A percentile compares a stretch with the other conserved stretches of the same genome.
These are phyloP conservation scores for Aurelia sp. DNA, from an alignment of 30 jellyfish, hydroid and myxozoan genomes.

Conservation along the genomic window DNA sequence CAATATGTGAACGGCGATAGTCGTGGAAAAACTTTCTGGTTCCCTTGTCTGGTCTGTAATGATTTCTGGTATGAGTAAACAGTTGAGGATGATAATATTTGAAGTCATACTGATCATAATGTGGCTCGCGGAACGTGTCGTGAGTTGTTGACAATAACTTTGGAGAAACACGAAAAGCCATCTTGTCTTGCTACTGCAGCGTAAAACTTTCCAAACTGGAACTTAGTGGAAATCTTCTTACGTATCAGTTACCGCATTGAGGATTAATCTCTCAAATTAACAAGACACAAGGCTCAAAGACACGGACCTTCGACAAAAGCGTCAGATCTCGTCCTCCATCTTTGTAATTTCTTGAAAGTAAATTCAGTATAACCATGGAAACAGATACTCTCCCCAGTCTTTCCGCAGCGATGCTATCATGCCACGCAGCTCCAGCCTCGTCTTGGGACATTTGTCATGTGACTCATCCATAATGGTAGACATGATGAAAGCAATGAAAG, in stretches of 20 bases:
- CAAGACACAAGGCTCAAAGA: too few species aligned
- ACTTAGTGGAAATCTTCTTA: too few species aligned
- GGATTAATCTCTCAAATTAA: background rate
- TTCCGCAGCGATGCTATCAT: too few species aligned
- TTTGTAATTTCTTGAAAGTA: too few species aligned
- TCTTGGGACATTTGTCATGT: background rate
- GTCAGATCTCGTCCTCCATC: too few species aligned
- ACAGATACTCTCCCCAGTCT: too few species aligned
- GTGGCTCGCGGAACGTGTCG: slow-evolving; percentile 72
- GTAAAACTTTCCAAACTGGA: too few species aligned
- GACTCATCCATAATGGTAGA: background rate
- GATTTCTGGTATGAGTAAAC: slow-evolving; percentile 34
- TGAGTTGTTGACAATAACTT: slow-evolving; percentile 72
- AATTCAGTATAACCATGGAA: too few species aligned
- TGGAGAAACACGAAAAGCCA: slow-evolving; percentile 77
- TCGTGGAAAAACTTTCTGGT: slow-evolving; percentile 69
- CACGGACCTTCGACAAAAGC: too few species aligned
- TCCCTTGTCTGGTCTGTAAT: slow-evolving; percentile 75
- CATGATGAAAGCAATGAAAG: slow-evolving; percentile 8
- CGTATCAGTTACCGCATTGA: too few species aligned
- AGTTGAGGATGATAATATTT: slow-evolving; percentile 80
- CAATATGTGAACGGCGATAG: slow-evolving; percentile 63
- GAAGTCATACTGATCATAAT: slow-evolving; percentile 42
- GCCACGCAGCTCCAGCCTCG: too few species aligned
- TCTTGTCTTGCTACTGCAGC: background rate